Evolutionary conservation across 2,113 vertebrate species (phyloP).

Genomic region (Apaloderma vittatum): DNA sequence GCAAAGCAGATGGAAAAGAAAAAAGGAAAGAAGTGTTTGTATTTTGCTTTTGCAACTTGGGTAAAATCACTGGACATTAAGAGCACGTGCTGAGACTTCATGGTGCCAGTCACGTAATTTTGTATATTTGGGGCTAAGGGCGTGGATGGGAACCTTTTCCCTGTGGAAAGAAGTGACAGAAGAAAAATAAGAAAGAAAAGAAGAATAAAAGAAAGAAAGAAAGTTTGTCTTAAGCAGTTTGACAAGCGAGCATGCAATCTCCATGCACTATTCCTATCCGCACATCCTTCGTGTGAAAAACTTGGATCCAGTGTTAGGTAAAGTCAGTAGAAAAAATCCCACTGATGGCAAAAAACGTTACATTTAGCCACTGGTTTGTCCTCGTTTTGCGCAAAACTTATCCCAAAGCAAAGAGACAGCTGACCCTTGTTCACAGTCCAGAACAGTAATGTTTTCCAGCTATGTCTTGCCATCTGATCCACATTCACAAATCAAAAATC

Average conservation of each 20-base stretch:
- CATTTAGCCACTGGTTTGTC: neutral
- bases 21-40: slow-evolving; percentile 62
- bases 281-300: neutral
- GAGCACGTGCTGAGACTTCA: slow-evolving; percentile 96
- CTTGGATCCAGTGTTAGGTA: neutral
- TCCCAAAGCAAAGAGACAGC: neutral
- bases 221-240: slow-evolving; percentile 30
- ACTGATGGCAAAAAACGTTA: neutral
- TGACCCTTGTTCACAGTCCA: neutral
- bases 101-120: slow-evolving; percentile 99
- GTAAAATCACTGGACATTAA: slow-evolving; percentile 93
- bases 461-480: neutral
- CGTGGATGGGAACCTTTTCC: slow-evolving; percentile 87
- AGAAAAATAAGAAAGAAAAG: slow-evolving; percentile 75
- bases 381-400: neutral
- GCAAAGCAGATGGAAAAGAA: slow-evolving; percentile 70
- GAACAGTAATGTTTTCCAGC: neutral
- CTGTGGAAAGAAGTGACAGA: slow-evolving; percentile 84
- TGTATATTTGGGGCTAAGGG: slow-evolving; percentile 93
- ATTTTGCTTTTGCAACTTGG: slow-evolving; percentile 71
- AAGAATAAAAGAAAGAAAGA: slow-evolving; percentile 19
- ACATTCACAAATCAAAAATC: neutral
- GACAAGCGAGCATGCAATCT: slow-evolving; percentile 72
- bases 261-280: slow-evolving; percentile 49
- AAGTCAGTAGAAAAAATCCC: neutral